phyloP scores from a whole-genome alignment of 2,113 vertebrate genomes.

The Paratilapia polleni region DNA sequence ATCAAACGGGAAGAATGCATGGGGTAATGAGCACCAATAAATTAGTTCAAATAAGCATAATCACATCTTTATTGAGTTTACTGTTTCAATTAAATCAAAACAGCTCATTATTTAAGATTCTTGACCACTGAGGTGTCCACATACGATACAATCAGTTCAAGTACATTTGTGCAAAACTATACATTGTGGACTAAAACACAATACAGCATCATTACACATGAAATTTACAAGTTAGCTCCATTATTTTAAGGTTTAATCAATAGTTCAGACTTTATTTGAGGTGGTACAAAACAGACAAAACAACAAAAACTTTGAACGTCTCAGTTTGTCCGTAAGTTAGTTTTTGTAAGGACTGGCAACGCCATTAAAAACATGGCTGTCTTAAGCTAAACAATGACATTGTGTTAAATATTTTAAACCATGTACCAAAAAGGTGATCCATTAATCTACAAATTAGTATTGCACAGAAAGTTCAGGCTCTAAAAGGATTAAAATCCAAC shows the following conservation, averaged over 20 bases:
- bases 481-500: conserved; percentile 18
- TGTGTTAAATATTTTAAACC: conserved; percentile 1
- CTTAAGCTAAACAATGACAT: neutral
- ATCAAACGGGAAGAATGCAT: conserved; percentile 40
- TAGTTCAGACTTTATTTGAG: neutral
- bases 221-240: conserved; percentile 8
- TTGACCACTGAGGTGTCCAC: neutral
- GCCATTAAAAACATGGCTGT: neutral
- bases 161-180: conserved; percentile 6
- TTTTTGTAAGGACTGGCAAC: neutral
- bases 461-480: conserved; percentile 5
- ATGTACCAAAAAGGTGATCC: neutral
- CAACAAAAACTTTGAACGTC: conserved; percentile 5
- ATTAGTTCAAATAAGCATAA: conserved; percentile 9
- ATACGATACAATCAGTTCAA: conserved; percentile 20
- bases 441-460: conserved; percentile 24
- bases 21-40: neutral
- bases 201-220: conserved; percentile 11
- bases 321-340: neutral
- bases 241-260: neutral
- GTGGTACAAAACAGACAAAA: conserved; percentile 56
- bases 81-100: conserved; percentile 51
- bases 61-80: conserved; percentile 47
- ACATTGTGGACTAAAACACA: conserved; percentile 5
- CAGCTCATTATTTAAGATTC: conserved; percentile 12